These are phyloP conservation scores for Cinclus mexicanus DNA, from an alignment of 2,113 vertebrate genomes.

Conservation along the genomic window DNA sequence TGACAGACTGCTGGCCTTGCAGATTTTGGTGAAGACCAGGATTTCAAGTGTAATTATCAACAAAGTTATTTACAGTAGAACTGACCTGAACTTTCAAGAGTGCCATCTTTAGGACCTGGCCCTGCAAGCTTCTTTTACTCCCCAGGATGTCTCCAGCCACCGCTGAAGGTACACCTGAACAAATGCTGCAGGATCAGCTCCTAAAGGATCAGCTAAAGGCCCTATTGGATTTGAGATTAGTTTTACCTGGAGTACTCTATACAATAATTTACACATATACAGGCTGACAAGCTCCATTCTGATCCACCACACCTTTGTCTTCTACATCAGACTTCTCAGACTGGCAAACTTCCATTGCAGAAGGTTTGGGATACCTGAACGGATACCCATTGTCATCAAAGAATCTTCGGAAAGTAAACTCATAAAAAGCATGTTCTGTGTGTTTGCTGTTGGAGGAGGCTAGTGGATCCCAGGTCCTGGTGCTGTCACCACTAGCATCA, in stretches of 20 bases:
- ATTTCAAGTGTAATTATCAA: constrained; percentile 58
- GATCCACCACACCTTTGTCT: constrained; percentile 65
- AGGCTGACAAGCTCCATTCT: constrained; percentile 88
- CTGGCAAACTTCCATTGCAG: constrained; percentile 60
- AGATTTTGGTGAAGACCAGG: constrained; percentile 52
- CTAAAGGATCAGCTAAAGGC: constrained; percentile 51
- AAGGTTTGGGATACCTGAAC: constrained; percentile 93
- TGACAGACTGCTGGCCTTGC: constrained; percentile 4
- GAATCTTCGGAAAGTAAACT: constrained; percentile 98
- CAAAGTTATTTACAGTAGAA: constrained; percentile 46
- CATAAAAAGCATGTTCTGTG: constrained; percentile 96
- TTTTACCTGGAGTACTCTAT: constrained; percentile 34
- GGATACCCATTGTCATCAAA: constrained; percentile 97
- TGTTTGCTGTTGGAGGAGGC: constrained; percentile 85
- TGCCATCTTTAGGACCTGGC: constrained; percentile 33
- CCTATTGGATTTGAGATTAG: constrained; percentile 35
- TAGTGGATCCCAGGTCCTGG: constrained; percentile 86
- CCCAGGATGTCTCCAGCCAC: neutral
- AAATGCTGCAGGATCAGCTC: constrained; percentile 26
- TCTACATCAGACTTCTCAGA: constrained; percentile 57
- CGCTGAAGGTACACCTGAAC: neutral
- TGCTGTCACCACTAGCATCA: constrained; percentile 84
- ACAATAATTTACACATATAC: constrained; percentile 88
- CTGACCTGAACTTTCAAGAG: constrained; percentile 9
- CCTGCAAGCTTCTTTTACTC: neutral